Evolutionary conservation across 2,797 vertebrate species (phyloP).

Genomic region (Tragelaphus oryx): DNA sequence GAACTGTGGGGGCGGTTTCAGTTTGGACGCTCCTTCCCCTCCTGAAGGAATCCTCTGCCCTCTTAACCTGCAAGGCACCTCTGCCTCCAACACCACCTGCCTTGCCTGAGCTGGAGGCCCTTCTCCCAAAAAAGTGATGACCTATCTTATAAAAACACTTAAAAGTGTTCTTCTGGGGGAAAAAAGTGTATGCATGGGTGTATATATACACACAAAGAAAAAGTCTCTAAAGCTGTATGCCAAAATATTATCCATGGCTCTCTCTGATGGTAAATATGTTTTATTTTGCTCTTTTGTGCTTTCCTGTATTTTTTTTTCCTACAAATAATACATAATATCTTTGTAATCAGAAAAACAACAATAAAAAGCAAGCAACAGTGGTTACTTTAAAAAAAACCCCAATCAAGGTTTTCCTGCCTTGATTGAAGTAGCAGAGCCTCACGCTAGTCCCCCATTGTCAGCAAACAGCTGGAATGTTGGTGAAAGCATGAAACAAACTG

Average conservation of each 20-base stretch:
- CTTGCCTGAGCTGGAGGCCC: not conserved
- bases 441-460: not conserved
- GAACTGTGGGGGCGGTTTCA: not conserved
- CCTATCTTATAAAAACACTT: not conserved
- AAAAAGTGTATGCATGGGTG: not conserved
- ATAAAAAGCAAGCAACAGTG: conserved; percentile 33
- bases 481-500: not conserved
- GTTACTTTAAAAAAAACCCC: conserved; percentile 34
- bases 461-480: not conserved
- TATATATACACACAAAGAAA: not conserved
- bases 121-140: not conserved
- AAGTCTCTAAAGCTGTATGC: not conserved
- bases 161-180: not conserved
- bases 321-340: conserved; percentile 36
- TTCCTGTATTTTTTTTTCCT: conserved; percentile 21
- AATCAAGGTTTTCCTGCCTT: conserved; percentile 37
- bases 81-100: not conserved
- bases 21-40: not conserved
- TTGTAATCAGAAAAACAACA: conserved; percentile 51
- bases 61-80: no score
- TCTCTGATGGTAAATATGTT: conserved; percentile 14
- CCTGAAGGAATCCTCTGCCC: not conserved
- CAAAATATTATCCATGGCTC: not conserved
- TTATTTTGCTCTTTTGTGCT: conserved; percentile 45
- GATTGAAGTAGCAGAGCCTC: not conserved